A percentile compares a stretch with the other conserved stretches of the same genome.
Evolutionary conservation across 1,140 invertebrate species (phyloP).

Genomic region (Drosophila kanapiae): DNA sequence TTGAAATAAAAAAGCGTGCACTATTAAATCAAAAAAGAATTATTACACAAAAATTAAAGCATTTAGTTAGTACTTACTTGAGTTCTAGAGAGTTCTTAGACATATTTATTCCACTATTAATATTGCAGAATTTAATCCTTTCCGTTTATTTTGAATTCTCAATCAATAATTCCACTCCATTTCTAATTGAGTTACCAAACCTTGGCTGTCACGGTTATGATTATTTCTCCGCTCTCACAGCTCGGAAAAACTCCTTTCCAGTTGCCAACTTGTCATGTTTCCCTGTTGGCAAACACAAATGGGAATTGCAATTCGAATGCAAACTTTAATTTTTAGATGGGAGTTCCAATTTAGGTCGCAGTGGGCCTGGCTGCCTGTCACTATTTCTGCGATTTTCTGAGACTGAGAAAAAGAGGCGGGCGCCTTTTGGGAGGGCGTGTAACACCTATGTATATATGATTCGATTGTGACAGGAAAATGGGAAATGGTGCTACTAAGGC

Average conservation of each 20-base stretch:
- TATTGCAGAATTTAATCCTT: too few species aligned
- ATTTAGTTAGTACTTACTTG: neutral
- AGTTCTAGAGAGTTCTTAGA: neutral
- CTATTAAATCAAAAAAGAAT: neutral
- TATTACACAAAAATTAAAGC: neutral
- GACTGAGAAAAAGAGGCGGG: slow-evolving; percentile 40
- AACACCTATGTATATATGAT: slow-evolving; percentile 19
- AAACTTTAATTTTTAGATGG: slow-evolving; percentile 64
- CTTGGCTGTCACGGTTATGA: slow-evolving; percentile 23
- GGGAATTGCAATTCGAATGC: slow-evolving; percentile 74
- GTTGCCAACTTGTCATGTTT: slow-evolving; percentile 34
- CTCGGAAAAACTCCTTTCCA: slow-evolving; percentile 21
- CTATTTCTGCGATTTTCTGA: slow-evolving; percentile 23
- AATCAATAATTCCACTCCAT: neutral
- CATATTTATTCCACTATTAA: neutral
- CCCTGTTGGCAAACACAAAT: slow-evolving; percentile 67
- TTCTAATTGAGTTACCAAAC: slow-evolving; percentile 30
- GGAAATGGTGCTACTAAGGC: slow-evolving; percentile 7
- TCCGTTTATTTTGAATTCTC: neutral
- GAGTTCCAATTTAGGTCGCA: slow-evolving; percentile 71
- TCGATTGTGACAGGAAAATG: slow-evolving; percentile 31
- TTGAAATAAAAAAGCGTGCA: too few species aligned
- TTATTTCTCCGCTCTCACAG: slow-evolving; percentile 24
- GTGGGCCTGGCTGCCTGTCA: slow-evolving; percentile 67
- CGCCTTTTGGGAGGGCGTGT: slow-evolving; percentile 13